Evolutionary conservation across 2,888 invertebrate species (phyloP), one percentile per base, ranked within the genome.

Genomic region (Zaprionus bogoriensis): DNA sequence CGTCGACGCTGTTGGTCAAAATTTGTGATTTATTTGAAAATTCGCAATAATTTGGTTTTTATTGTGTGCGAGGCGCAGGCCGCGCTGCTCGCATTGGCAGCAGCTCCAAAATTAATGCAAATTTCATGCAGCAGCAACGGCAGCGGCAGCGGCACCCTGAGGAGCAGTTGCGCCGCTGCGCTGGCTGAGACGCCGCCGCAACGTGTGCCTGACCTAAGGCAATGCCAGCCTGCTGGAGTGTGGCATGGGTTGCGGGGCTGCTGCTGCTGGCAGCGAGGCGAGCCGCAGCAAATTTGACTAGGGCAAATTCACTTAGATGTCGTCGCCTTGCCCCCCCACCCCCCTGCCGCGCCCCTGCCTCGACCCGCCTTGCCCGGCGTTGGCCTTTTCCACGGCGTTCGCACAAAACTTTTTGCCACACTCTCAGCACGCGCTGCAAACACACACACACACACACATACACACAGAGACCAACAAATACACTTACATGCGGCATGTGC

Each of bases 1-100:
- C 53, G 59, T 42, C 52, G 60, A 67, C n/a, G n/a, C 67, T 78
- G 50, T 63, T 71, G 81, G 76, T 60, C 74, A 72, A 76, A 78
- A 70, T 62, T 67, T 71, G 68, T 81, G 76, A 84, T 81, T 84
- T 84, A 78, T 84, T 84, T 76, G 60, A 76, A 84, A 76, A 74
- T 76, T 71, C 66, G 52, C 78, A 67, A 76, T 77, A 76, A 79
- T 78, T 78, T 63, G 64, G 61, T 57, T 76, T 65, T 69, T 73
- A 73, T 75, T 78, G 78, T 69, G 78, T 58, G 61, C 22, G 41
- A 20, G 25, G 51, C 52, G 30, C 23, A 19, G 12, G 14, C 58
- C 32, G 53, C 44, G 32, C n/a, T n/a, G n/a, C n/a, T n/a, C n/a
- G 12, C 17, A 32, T 27, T 20, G 23, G 39, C 46, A 19, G 32